These are phyloP conservation scores for Arothron firmamentum DNA, from an alignment of 2,113 vertebrate species.

Conservation along the genomic window DNA sequence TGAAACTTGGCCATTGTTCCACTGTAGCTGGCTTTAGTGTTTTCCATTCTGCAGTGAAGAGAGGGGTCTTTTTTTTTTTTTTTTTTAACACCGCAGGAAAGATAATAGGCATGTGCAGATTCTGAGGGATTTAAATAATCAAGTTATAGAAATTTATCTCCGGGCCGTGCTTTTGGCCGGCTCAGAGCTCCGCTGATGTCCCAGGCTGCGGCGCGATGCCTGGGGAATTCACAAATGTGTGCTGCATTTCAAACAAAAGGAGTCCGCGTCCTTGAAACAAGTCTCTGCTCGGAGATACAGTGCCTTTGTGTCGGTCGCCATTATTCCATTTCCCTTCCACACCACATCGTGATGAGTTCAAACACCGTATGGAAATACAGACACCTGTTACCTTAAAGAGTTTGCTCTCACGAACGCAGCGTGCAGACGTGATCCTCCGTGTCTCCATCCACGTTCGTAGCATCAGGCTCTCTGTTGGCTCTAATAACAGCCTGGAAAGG, in stretches of 20 bases:
- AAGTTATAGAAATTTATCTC: slow-evolving; percentile 75
- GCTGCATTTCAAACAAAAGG: slow-evolving; percentile 26
- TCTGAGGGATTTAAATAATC: slow-evolving; percentile 65
- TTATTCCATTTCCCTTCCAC: slow-evolving; percentile 45
- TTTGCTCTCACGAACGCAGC: slow-evolving; percentile 39
- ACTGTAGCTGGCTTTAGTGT: slow-evolving; percentile 26
- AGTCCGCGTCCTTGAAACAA: slow-evolving; percentile 31
- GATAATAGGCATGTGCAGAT: slow-evolving; percentile 58
- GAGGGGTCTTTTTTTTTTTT: slow-evolving; percentile 32
- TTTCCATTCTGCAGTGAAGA: slow-evolving; percentile 23
- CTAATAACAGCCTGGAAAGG: slow-evolving; percentile 30
- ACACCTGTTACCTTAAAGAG: slow-evolving; percentile 56
- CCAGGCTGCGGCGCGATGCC: slow-evolving; percentile 20
- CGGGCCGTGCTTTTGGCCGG: slow-evolving; percentile 27
- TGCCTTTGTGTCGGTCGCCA: slow-evolving; percentile 73
- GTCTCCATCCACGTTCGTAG: slow-evolving; percentile 40
- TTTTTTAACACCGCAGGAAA: slow-evolving; percentile 76
- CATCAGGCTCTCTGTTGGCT: slow-evolving; percentile 43
- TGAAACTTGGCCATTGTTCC: slow-evolving; percentile 7
- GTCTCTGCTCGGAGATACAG: slow-evolving; percentile 63
- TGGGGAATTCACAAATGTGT: slow-evolving; percentile 38
- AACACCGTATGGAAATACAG: slow-evolving; percentile 44
- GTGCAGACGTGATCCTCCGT: slow-evolving; percentile 40
- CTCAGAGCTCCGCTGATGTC: slow-evolving; percentile 65
- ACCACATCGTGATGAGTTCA: slow-evolving; percentile 47